Percentiles rank a stretch among this genome's conserved stretches.
These are phyloP conservation scores for Venturia canescens DNA, from an alignment of 1,140 invertebrate species.

Conservation along the genomic window DNA sequence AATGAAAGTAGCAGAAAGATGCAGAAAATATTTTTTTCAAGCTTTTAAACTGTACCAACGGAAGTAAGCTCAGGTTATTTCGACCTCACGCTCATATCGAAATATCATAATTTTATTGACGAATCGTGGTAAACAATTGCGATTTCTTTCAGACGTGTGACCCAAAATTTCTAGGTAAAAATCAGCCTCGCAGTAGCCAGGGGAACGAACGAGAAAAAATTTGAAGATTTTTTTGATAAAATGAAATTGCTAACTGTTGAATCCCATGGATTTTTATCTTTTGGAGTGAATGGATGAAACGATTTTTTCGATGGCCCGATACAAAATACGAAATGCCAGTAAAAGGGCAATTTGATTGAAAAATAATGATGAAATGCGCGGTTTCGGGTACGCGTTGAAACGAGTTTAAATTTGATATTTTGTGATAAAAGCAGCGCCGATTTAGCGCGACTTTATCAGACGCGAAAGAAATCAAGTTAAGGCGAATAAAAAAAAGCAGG, in stretches of 20 bases:
- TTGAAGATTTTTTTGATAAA: no score
- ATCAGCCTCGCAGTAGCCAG: neutral
- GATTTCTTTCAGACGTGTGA: neutral
- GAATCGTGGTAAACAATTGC: neutral
- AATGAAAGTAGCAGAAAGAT: neutral
- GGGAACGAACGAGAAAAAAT: neutral
- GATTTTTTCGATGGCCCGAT: no score
- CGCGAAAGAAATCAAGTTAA: constrained; percentile 1
- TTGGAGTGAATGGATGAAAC: no score
- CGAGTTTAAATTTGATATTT: neutral
- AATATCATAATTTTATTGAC: neutral
- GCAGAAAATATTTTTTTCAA: neutral
- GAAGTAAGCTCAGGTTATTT: neutral
- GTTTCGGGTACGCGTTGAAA: no score
- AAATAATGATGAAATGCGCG: neutral
- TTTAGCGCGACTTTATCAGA: neutral
- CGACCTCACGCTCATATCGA: neutral
- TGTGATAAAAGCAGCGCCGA: neutral
- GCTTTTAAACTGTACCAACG: neutral
- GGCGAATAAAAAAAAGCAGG: neutral
- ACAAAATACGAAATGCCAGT: no score
- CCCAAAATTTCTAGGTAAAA: neutral
- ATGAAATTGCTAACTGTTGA: no score
- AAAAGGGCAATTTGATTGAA: no score
- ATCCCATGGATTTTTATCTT: no score